A percentile compares a stretch with the other conserved stretches of the same genome.
phyloP scores from a whole-genome alignment of 1,140 invertebrate species.

The Pomacea maculata region DNA sequence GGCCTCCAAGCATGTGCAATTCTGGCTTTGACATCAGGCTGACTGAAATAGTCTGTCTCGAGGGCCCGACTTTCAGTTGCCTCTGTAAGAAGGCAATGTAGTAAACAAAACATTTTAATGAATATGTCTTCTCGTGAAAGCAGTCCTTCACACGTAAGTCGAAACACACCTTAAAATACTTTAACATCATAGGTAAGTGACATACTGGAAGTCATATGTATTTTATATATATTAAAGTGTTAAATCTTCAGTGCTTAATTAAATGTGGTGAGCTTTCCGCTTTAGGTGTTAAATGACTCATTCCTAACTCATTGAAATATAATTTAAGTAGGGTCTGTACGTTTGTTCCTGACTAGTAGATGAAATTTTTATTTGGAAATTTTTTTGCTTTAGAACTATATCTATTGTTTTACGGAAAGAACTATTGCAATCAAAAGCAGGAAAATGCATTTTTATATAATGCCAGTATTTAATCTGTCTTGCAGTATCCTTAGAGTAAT shows the following conservation, averaged over 20 bases:
- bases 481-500: neutral
- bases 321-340: too few relatives aligned
- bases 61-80: neutral
- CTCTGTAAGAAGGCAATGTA: slow-evolving; percentile 7
- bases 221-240: too few relatives aligned
- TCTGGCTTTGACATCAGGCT: slow-evolving; percentile 50
- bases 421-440: neutral
- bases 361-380: too few relatives aligned
- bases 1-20: slow-evolving; percentile 64
- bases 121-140: neutral
- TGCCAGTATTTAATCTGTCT: too few relatives aligned
- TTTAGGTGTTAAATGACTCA: too few relatives aligned
- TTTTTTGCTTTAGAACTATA: neutral
- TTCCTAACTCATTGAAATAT: too few relatives aligned
- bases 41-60: slow-evolving; percentile 20
- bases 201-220: neutral
- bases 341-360: too few relatives aligned
- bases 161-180: neutral
- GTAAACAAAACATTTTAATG: neutral
- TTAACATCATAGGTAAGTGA: neutral
- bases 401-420: neutral
- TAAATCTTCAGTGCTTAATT: too few relatives aligned
- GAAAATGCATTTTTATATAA: neutral
- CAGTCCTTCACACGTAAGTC: neutral
- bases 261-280: too few relatives aligned